Evolutionary conservation across 1,140 invertebrate species (phyloP).

Genomic region (Calliopsis andreniformis): DNA sequence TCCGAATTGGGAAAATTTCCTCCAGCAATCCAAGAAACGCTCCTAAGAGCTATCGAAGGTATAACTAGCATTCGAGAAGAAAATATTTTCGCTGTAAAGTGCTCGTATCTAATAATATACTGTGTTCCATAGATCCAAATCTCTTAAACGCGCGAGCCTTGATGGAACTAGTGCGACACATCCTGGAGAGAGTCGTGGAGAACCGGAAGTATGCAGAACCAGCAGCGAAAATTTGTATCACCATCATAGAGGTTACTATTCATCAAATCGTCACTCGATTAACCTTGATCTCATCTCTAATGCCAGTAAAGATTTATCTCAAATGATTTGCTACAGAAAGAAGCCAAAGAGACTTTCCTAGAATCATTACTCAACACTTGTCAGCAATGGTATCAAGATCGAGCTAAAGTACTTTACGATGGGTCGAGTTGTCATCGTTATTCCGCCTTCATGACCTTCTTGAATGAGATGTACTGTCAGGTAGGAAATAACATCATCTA

Average conservation of each 20-base stretch:
- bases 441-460: conserved; percentile 92
- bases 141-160: conserved; percentile 87
- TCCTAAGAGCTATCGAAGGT: conserved; percentile 88
- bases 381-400: conserved; percentile 94
- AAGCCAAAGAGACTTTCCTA: conserved; percentile 92
- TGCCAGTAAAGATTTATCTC: not conserved
- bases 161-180: conserved; percentile 92
- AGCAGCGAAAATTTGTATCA: conserved; percentile 90
- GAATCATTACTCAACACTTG: conserved; percentile 94
- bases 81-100: not conserved
- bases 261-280: not conserved
- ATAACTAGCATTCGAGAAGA: conserved; percentile 11
- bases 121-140: conserved; percentile 86
- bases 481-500: conserved; percentile 66
- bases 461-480: conserved; percentile 94
- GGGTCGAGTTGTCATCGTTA: conserved; percentile 72
- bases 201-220: conserved; percentile 89
- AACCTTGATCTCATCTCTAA: not conserved
- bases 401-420: conserved; percentile 84
- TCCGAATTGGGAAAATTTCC: conserved; percentile 89
- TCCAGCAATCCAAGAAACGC: conserved; percentile 86
- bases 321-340: conserved; percentile 82
- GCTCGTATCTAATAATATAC: not conserved
- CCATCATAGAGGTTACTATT: conserved; percentile 87
- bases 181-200: conserved; percentile 90